Evolutionary conservation across 1,140 invertebrate species (phyloP), one percentile per base, ranked within the genome.

Genomic region (Pogonomyrmex californicus): DNA sequence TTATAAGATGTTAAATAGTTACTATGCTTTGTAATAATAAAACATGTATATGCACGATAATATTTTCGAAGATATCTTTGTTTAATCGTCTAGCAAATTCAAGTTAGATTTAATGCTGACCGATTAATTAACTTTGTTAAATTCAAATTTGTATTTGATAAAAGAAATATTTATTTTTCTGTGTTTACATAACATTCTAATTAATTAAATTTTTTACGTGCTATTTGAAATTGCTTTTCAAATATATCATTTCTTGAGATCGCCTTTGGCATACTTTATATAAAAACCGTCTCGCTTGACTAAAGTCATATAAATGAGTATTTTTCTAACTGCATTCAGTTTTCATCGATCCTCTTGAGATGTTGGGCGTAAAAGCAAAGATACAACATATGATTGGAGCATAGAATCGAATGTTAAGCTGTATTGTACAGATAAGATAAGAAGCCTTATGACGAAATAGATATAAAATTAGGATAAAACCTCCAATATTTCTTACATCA

Each of bases 371-470:
- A n/a, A n/a, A 9, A 63, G 9, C 1, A 4, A 66, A 79, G 54
- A 41, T 30, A 66, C 10, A 7, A 9, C 14, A 77, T 44, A 38
- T 38, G 38, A 63, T 30, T 77, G 30, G 44, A 66, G 10, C 30
- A 54, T 1, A 65, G n/a, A 79, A 79, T 79, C 12, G 10, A 65
- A 51, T 17, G 6, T 54, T 79, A 51, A 79, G 12, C 44, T 79
- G 62, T 9, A 62, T 79, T 51, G 12, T 63, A 49, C 1, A 79
- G 62, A 79, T 79, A 79, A 66, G 62, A 79, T 66, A 66, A 78
- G 60, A 66, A 79, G 30, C 47, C 6, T 66, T 0, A 38, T 38
- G 47, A 44, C n/a, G 36, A 66, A 79, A 5, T 66, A 62, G 36
- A 23, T 63, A n/a, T 65, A 41, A 60, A 62, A 33, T 77, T 62